phyloP scores from a whole-genome alignment of 2,888 invertebrate species.

The Callyntrura sp. region DNA sequence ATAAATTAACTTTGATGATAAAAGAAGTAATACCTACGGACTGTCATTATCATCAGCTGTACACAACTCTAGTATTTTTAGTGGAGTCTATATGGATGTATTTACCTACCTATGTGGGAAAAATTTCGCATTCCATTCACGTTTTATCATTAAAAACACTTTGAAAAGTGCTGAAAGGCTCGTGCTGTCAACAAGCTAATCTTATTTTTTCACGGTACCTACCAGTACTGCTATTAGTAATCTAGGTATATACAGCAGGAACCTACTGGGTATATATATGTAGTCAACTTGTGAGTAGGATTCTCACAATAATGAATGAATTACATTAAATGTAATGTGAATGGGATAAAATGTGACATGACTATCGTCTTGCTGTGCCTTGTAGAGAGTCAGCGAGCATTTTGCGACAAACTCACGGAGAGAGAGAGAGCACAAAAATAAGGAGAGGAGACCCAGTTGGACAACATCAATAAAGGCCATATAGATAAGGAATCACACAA shows the following conservation, averaged over 20 bases:
- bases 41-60: too few species aligned
- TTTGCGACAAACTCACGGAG: conserved; percentile 18
- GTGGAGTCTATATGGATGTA: not conserved
- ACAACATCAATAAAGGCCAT: conserved; percentile 73
- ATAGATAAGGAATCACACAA: conserved; percentile 66
- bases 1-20: conserved; percentile 46
- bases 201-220: conserved; percentile 12
- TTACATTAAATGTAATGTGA: conserved; percentile 36
- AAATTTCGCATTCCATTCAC: conserved; percentile 38
- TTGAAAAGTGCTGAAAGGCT: conserved; percentile 67
- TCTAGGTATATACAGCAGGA: too few species aligned
- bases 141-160: conserved; percentile 41
- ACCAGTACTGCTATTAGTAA: not conserved
- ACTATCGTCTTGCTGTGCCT: not conserved
- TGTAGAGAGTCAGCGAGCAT: not conserved
- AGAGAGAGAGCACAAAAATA: not conserved
- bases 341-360: conserved; percentile 12
- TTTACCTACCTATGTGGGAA: not conserved
- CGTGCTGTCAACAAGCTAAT: conserved; percentile 68
- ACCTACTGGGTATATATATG: too few species aligned
- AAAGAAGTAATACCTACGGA: not conserved
- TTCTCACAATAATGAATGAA: conserved; percentile 43
- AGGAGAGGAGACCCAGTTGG: conserved; percentile 63
- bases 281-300: not conserved
- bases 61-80: too few species aligned